These are phyloP conservation scores for Lordiphosa collinella DNA, from an alignment of 1,140 invertebrate species.

Conservation along the genomic window DNA sequence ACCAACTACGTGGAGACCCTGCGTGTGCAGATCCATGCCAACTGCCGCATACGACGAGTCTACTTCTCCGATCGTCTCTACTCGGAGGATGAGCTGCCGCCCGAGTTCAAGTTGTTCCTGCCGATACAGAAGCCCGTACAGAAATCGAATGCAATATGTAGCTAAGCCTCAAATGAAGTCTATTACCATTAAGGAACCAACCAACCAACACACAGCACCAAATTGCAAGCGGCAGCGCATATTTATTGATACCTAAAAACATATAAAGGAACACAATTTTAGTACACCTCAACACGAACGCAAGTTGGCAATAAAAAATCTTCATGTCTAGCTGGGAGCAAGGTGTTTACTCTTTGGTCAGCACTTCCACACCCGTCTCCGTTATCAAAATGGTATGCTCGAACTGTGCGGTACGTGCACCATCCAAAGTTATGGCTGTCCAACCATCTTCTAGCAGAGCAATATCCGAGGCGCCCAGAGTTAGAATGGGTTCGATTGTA, in stretches of 20 bases:
- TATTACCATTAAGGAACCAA: slow-evolving; percentile 7
- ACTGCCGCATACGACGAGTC: slow-evolving; percentile 97
- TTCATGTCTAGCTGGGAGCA: not conserved
- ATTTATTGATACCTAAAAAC: slow-evolving; percentile 24
- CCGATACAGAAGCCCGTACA: slow-evolving; percentile 87
- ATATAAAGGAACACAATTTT: not conserved
- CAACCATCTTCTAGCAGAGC: slow-evolving; percentile 91
- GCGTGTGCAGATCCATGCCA: slow-evolving; percentile 98
- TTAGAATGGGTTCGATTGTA: slow-evolving; percentile 95
- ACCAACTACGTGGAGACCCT: slow-evolving; percentile 99
- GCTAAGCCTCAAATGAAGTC: slow-evolving; percentile 17
- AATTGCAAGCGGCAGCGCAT: slow-evolving; percentile 23
- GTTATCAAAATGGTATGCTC: slow-evolving; percentile 96
- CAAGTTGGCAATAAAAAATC: slow-evolving; percentile 31
- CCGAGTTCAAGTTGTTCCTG: slow-evolving; percentile 99
- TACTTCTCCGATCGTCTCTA: slow-evolving; percentile 99
- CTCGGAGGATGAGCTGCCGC: slow-evolving; percentile 99
- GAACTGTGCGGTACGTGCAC: slow-evolving; percentile 90
- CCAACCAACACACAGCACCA: slow-evolving; percentile 7
- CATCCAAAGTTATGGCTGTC: slow-evolving; percentile 91
- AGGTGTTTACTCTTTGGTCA: slow-evolving; percentile 81
- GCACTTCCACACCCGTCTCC: slow-evolving; percentile 84
- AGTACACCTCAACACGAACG: not conserved
- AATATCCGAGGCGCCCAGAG: slow-evolving; percentile 85
- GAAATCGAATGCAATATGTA: slow-evolving; percentile 61